phyloP scores from a whole-genome alignment of 2,113 vertebrate genomes.

The Euleptes europaea region DNA sequence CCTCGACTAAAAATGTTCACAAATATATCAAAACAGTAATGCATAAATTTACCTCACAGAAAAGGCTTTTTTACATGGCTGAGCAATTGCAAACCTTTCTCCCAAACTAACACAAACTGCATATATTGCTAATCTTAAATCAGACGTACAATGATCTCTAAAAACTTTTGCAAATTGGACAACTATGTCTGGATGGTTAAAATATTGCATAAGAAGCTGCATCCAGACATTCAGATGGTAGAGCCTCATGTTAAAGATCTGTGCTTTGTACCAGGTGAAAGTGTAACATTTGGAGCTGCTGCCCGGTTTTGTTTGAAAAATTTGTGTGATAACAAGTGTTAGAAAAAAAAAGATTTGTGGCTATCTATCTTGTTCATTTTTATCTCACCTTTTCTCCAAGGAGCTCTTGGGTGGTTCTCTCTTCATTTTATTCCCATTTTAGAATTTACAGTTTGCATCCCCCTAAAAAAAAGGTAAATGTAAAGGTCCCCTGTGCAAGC shows the following conservation, averaged over 20 bases:
- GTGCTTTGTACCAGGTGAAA: not conserved
- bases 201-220: not conserved
- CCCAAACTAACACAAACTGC: not conserved
- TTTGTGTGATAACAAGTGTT: not conserved
- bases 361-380: no score
- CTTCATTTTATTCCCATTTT: no score
- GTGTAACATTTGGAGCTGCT: not conserved
- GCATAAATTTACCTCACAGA: not conserved
- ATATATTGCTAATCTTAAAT: not conserved
- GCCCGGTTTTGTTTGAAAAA: not conserved
- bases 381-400: no score
- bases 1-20: not conserved
- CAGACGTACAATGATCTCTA: not conserved
- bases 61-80: not conserved
- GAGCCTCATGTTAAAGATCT: not conserved
- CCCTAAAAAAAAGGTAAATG: no score
- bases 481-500: no score
- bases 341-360: not conserved
- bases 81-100: not conserved
- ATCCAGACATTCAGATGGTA: no score
- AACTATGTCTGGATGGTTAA: not conserved
- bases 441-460: no score
- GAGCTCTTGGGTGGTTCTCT: no score
- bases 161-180: not conserved
- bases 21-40: not conserved